Base-by-base conservation (phyloP, 2,797 vertebrate species). In the Tarsius wallacei region DNA sequence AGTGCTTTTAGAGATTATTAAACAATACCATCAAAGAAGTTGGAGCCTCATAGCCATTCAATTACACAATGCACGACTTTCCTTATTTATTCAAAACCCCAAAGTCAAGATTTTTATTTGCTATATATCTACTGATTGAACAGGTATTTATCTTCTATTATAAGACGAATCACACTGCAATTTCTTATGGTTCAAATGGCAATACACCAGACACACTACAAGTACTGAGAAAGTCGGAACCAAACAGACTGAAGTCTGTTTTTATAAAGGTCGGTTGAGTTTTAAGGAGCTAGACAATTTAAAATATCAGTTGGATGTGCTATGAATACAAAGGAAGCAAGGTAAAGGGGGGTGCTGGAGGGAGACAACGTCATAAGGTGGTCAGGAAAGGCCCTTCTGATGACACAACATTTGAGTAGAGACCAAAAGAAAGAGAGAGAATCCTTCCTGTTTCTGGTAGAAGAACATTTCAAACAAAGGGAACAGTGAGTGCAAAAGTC, bases 1-100 rank as follows among this genome's bases (percentile, higher is more conserved):
- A 70, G 13, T 21, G 22, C 15, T 19, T 64, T 76, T 53, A 74
- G 47, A 61, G 21, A 61, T 47, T 87, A 78, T 63, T 13, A 51
- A 80, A 86, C 83, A 98, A 97, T 68, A 97, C 59, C 21, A 93
- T 93, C 82, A 42, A 96, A 97, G 87, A 93, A 98, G 95, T 96
- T 97, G 53, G 73, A 96, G 96, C 96, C 98, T 93, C 90, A 89
- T 97, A 98, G 97, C 92, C 16, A 98, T 97, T 98, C 97, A 98
- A 96, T 97, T 81, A 57, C 17, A 95, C 98, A 98, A 97, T 9
- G 88, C 74, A 84, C 93, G 86, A 78, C 96, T 98, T 97, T 97
- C 90, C 96, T 97, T 97, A 98, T 96, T 96, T 97, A 98, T 97
- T 97, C 97, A 89, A 97, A 47, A 96, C 42, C 61, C 74, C 92